Conservation (phyloP, 2,797 vertebrate species). For the Melanotaenia maccullochi region DNA sequence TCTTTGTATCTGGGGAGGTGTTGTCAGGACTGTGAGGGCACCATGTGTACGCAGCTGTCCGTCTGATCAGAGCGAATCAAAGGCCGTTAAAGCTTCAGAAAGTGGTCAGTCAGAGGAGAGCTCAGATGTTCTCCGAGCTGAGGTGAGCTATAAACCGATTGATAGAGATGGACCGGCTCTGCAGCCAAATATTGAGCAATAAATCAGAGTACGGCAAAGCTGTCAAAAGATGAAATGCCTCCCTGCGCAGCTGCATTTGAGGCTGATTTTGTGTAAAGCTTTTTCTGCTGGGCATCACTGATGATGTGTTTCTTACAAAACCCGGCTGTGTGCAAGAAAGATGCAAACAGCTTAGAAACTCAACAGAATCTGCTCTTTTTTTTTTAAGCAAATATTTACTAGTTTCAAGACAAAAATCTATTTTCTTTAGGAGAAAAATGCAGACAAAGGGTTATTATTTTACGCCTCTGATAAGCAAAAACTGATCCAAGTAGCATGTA, state of each 20-base stretch:
- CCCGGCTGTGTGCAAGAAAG: slow-evolving; percentile 8
- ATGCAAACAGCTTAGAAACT: slow-evolving; percentile 10
- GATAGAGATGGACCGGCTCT: slow-evolving; percentile 37
- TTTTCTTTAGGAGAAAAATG: slow-evolving; percentile 11
- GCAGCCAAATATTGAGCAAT: slow-evolving; percentile 40
- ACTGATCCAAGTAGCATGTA: slow-evolving; percentile 2
- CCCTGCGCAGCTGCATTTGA: slow-evolving; percentile 48
- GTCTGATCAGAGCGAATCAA: slow-evolving; percentile 55
- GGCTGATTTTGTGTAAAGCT: slow-evolving; percentile 6
- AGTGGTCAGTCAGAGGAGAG: slow-evolving; percentile 26
- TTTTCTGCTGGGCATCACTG: slow-evolving; percentile 14
- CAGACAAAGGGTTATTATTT: slow-evolving; percentile 5
- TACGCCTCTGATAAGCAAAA: slow-evolving; percentile 4
- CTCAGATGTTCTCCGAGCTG: slow-evolving; percentile 10
- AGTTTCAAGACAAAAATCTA: not conserved
- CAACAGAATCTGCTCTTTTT: not conserved
- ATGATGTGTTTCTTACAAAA: slow-evolving; percentile 10
- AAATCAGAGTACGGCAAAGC: slow-evolving; percentile 35
- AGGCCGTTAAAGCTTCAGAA: slow-evolving; percentile 23
- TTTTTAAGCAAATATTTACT: slow-evolving; percentile 10
- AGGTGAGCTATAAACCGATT: slow-evolving; percentile 34
- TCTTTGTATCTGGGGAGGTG: slow-evolving; percentile 14
- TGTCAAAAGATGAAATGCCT: slow-evolving; percentile 35
- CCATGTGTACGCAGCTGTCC: slow-evolving; percentile 71
- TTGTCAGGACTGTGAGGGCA: slow-evolving; percentile 11